These are phyloP conservation scores for Mycalesis mineus DNA, from an alignment of 2,888 invertebrate genomes.

Conservation along the genomic window DNA sequence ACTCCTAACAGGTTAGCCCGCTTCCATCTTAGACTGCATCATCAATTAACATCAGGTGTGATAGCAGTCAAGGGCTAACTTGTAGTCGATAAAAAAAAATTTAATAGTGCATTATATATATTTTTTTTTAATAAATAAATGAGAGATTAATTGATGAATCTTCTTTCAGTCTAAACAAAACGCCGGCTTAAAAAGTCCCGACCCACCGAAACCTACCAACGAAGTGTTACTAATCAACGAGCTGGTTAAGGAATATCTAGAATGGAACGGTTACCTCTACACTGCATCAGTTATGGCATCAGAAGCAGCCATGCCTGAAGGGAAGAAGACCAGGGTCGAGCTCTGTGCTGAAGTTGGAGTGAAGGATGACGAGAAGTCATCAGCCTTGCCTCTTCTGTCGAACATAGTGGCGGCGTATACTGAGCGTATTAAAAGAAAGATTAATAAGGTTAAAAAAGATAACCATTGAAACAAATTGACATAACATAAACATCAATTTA, in stretches of 20 bases:
- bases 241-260: conserved; percentile 81
- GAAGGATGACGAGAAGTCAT: conserved; percentile 71
- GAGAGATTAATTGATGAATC: too few species aligned
- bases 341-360: conserved; percentile 70
- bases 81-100: too few species aligned
- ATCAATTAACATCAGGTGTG: too few species aligned
- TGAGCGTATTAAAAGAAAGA: conserved; percentile 65
- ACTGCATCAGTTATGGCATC: conserved; percentile 76
- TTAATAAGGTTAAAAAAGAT: conserved; percentile 51
- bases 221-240: conserved; percentile 80
- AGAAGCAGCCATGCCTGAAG: conserved; percentile 58
- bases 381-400: conserved; percentile 70
- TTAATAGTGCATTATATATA: too few species aligned
- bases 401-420: conserved; percentile 76
- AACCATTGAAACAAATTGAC: background rate
- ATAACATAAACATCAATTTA: too few species aligned
- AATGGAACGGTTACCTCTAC: conserved; percentile 85
- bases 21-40: too few species aligned
- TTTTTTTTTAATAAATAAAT: too few species aligned
- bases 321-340: conserved; percentile 46
- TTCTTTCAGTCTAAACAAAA: conserved; percentile 15
- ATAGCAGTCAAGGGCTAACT: too few species aligned
- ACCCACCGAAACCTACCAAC: conserved; percentile 46
- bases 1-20: too few species aligned
- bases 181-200: conserved; percentile 33